Evolutionary conservation across 2,113 vertebrate species (phyloP), one percentile per base, ranked within the genome.

Genomic region (Syngnathus typhle): DNA sequence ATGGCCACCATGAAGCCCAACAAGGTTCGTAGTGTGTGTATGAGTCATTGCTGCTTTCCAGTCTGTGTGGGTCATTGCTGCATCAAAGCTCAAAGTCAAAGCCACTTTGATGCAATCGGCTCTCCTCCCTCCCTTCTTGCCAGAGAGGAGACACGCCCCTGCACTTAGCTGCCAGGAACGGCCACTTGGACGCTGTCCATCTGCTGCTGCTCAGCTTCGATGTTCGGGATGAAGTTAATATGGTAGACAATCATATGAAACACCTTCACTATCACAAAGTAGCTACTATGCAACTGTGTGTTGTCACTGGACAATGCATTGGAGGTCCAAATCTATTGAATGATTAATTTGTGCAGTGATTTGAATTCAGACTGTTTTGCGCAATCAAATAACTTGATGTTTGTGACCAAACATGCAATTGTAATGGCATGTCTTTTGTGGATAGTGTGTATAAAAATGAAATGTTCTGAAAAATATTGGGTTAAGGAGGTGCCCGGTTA

Each of bases 141-240:
- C 84, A 96, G 95, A 90, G 90, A 12, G 94, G 94, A 68, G 94
- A 95, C 81, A 93, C 93, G 1, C 93, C 96, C 60, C 80, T 98
- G 68, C 94, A 95, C 79, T 91, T 95, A 63, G 92, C 93, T 77
- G 93, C 93, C 38, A 93, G 77, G 83, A 91, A 93, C 23, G 93
- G 93, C 63, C 94, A 95, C 71, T 71, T 72, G 18, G 77, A 88
- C 12, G 88, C 70, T 0, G 59, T 95, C 63, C 81, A 89, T 59
- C 82, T 90, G 75, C 89, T 99, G 37, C 88, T 96, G 54, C 63
- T 84, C 39, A 86, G 87, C 19, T 93, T 92, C 87, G 85, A 92
- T 71, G 89, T 89, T 69, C 84, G 92, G 65, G 86, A 96, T 82
- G 87, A 92, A 72, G 71, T 88, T 74, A 97, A 95, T 81, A 84